phyloP scores from a whole-genome alignment of 2,113 vertebrate genomes.

The Gracilinanus agilis region DNA sequence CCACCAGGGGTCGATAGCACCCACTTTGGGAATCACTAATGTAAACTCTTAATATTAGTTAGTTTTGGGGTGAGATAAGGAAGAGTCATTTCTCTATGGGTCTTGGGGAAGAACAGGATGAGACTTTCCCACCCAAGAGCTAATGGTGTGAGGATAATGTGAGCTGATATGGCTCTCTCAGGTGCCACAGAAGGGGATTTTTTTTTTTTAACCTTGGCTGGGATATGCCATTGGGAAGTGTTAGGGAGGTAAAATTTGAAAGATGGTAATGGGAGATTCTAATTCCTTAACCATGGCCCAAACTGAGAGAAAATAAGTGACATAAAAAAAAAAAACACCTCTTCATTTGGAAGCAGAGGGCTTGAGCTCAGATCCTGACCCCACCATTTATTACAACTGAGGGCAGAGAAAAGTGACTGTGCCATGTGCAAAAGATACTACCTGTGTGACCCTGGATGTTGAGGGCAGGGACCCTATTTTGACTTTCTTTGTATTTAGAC shows the following conservation, averaged over 20 bases:
- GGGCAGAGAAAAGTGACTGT: background rate
- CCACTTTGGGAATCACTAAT: too few species aligned
- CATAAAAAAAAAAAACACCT: background rate
- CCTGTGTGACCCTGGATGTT: background rate
- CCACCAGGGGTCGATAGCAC: too few species aligned
- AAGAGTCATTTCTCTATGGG: background rate
- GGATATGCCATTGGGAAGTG: background rate
- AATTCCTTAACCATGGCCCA: background rate
- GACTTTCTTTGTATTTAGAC: background rate
- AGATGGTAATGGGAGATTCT: background rate
- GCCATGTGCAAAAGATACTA: background rate
- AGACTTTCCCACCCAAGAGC: background rate
- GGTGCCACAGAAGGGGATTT: background rate
- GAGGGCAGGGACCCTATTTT: background rate
- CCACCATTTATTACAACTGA: background rate
- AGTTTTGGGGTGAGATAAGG: background rate
- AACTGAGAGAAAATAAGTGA: background rate
- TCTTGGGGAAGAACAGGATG: background rate
- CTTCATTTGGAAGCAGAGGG: background rate
- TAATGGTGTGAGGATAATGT: background rate
- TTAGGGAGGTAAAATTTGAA: background rate
- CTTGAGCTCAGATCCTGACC: background rate
- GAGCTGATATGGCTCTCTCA: background rate
- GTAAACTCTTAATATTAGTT: too few species aligned
- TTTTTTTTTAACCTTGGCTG: background rate